Evolutionary conservation across 2,888 invertebrate species (phyloP).

Genomic region (Caenorhabditis sp.): DNA sequence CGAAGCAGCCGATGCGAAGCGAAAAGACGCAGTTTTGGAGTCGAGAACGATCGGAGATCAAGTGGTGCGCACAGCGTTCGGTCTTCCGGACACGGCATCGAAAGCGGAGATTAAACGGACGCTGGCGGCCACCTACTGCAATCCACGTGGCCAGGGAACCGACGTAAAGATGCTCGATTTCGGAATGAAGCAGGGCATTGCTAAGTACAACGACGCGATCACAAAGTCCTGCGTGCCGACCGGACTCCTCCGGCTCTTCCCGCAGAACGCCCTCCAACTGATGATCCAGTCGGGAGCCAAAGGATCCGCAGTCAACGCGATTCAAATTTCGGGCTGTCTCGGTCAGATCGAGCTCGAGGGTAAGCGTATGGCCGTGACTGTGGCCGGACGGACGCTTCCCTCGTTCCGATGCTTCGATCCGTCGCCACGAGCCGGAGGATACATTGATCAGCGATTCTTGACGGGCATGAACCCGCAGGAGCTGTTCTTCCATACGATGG

Average conservation of each 20-base stretch:
- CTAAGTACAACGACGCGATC: constrained; percentile 90
- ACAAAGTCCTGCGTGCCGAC: constrained; percentile 89
- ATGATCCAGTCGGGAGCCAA: constrained; percentile 99
- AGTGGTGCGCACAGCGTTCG: constrained; percentile 81
- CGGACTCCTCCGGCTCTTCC: constrained; percentile 90
- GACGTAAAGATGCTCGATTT: constrained; percentile 87
- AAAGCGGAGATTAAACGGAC: constrained; percentile 79
- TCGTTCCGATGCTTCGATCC: constrained; percentile 84
- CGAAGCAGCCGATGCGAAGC: constrained; percentile 84
- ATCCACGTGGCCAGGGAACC: constrained; percentile 69
- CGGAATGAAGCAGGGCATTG: constrained; percentile 87
- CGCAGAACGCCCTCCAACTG: constrained; percentile 94
- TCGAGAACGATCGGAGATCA: constrained; percentile 74
- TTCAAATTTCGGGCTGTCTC: constrained; percentile 90
- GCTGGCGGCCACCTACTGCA: constrained; percentile 76
- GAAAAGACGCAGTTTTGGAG: constrained; percentile 80
- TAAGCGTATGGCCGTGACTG: constrained; percentile 88
- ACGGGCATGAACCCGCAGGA: constrained; percentile 98
- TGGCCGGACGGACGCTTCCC: constrained; percentile 90
- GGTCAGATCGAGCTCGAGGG: constrained; percentile 99
- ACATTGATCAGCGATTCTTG: constrained; percentile 95
- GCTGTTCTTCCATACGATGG: constrained; percentile 99
- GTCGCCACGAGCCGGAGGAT: constrained; percentile 84
- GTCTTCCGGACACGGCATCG: constrained; percentile 83
- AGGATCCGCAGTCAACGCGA: constrained; percentile 87